Evolutionary conservation across 2,888 invertebrate species (phyloP), one percentile per base, ranked within the genome.

Genomic region (Acleris cristana): DNA sequence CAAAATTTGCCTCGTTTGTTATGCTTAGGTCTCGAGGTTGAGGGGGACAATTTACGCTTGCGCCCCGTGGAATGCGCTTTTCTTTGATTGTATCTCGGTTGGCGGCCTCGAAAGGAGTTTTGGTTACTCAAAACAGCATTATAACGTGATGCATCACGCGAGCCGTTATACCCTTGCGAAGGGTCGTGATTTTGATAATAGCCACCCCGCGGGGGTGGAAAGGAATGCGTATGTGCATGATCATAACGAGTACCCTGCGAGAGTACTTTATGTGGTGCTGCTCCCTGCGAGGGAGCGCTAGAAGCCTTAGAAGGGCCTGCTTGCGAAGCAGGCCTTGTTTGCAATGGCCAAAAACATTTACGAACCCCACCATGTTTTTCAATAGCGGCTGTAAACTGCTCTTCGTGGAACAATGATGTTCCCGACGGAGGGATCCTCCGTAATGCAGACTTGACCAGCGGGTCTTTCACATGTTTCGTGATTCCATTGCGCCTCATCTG

Each of bases 391-490:
- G 56, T 6, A 23, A 57, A 45, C 21, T 12, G 14, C 18, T 54
- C 54, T 3, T 34, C 18, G 55, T 56, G 19, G 30, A 44, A 56
- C 3, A 56, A 26, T 21, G 58, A 48, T 26, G 58, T 30, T 1
- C n/a, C 18, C 10, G 58, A 58, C 1, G 58, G 58, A 4, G 58
- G 58, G 3, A 58, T 58, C 18, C 49, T 49, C 5, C 58, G 58
- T 48, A 65, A 30, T 44, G 45, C 44, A 59, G 67, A 40, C 59
- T 71, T 65, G 7, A 57, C 44, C 7, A 57, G 16, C 19, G 56
- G 56, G 10, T 57, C 56, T 10, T 57, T 45, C 12, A 57, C 23
- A 21, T 45, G 21, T 23, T 57, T 57, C 5, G 56, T 57, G 5
- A 57, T 57, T 16, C 56, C 44, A 57, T 57, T 57, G 2, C 56